These are phyloP conservation scores for Eulithis testata DNA, from an alignment of 2,888 invertebrate genomes.

Conservation along the genomic window DNA sequence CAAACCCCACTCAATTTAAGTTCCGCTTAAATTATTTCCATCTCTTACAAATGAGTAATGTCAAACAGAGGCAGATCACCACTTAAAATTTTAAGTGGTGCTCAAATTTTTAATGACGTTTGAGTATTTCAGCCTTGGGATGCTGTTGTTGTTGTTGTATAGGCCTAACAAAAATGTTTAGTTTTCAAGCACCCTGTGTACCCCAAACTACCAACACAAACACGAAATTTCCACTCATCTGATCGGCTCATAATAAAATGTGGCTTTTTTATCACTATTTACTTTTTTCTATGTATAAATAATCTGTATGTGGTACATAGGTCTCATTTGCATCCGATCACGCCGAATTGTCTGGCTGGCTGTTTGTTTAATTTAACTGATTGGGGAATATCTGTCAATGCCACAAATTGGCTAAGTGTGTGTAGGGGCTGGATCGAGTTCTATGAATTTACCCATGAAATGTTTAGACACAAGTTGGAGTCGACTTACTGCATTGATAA, in stretches of 20 bases:
- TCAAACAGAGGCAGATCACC: too few relatives aligned
- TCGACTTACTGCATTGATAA: too few relatives aligned
- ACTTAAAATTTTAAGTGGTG: too few relatives aligned
- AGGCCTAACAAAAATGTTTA: neutral
- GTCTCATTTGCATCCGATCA: slow-evolving; percentile 45
- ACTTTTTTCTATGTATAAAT: slow-evolving; percentile 80
- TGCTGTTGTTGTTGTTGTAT: too few relatives aligned
- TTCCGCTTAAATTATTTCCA: too few relatives aligned
- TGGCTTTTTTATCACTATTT: slow-evolving; percentile 83
- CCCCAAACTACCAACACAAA: slow-evolving; percentile 60
- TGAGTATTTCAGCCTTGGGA: too few relatives aligned
- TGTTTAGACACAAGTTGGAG: too few relatives aligned
- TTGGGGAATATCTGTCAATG: slow-evolving; percentile 27
- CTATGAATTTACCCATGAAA: too few relatives aligned
- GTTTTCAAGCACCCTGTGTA: slow-evolving; percentile 59
- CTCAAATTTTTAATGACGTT: too few relatives aligned
- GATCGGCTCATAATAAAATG: slow-evolving; percentile 83
- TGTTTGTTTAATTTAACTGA: slow-evolving; percentile 45
- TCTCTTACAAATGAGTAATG: too few relatives aligned
- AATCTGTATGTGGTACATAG: slow-evolving; percentile 61
- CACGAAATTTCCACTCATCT: slow-evolving; percentile 62
- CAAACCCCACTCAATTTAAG: too few relatives aligned
- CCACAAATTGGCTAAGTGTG: slow-evolving; percentile 6
- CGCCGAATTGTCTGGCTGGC: slow-evolving; percentile 46
- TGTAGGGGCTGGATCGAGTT: neutral